Percentiles rank a stretch among this genome's conserved stretches.
These are phyloP conservation scores for Sigmodon hispidus DNA, from an alignment of 2,113 vertebrate species.

Conservation along the genomic window DNA sequence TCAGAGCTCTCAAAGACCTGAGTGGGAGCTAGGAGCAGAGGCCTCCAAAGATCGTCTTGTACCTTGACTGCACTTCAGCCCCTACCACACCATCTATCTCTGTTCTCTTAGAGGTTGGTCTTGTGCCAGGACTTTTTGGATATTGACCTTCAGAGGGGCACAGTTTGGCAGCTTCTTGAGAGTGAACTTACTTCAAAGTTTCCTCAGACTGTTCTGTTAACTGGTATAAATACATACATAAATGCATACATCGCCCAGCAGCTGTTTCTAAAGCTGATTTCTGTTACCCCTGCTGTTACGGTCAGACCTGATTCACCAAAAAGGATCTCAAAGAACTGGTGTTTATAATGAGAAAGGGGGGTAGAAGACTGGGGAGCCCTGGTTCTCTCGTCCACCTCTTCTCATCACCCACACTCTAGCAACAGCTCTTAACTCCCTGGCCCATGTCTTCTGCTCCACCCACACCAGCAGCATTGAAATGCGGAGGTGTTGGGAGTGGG, in stretches of 20 bases:
- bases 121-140: neutral
- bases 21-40: neutral
- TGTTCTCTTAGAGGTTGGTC: neutral
- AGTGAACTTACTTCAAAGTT: neutral
- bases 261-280: neutral
- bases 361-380: slow-evolving; percentile 63
- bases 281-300: slow-evolving; percentile 26
- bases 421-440: slow-evolving; percentile 64
- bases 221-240: neutral
- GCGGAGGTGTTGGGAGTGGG: slow-evolving; percentile 55
- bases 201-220: neutral
- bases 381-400: slow-evolving; percentile 58
- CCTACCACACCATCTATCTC: neutral
- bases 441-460: slow-evolving; percentile 72
- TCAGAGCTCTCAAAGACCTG: neutral
- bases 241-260: neutral
- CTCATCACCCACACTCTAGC: slow-evolving; percentile 72
- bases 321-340: slow-evolving; percentile 54
- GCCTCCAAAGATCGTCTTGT: neutral
- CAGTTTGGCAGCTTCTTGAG: neutral
- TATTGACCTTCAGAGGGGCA: neutral
- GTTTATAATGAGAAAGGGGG: slow-evolving; percentile 61
- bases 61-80: neutral
- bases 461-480: slow-evolving; percentile 68
- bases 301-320: slow-evolving; percentile 62